phyloP scores from a whole-genome alignment of 2,797 vertebrate species.

The Danionella dracula region DNA sequence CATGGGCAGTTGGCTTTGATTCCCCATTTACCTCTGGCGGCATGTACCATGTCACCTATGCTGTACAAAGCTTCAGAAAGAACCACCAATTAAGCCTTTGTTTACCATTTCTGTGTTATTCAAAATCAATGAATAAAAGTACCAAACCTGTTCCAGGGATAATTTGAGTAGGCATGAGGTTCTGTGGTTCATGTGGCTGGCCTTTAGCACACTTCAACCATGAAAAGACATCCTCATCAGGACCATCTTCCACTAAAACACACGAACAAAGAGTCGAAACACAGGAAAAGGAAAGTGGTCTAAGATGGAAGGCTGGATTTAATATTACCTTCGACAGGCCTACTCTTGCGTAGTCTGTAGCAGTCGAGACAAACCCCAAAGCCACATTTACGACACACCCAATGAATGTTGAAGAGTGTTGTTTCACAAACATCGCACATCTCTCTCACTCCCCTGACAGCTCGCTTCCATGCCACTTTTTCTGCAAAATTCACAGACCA shows the following conservation, averaged over 20 bases:
- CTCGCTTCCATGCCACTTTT: conserved; percentile 98
- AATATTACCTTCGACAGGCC: conserved; percentile 82
- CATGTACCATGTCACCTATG: conserved; percentile 98
- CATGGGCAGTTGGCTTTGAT: conserved; percentile 99
- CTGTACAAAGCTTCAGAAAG: conserved; percentile 85
- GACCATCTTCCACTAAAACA: conserved; percentile 71
- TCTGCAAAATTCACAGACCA: conserved; percentile 62
- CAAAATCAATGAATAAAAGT: neutral
- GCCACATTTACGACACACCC: conserved; percentile 98
- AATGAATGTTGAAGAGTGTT: conserved; percentile 97
- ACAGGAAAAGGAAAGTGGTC: neutral
- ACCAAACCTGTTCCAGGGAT: conserved; percentile 96
- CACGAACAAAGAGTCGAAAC: neutral
- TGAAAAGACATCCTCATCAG: conserved; percentile 94
- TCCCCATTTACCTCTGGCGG: conserved; percentile 96
- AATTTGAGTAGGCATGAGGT: conserved; percentile 98
- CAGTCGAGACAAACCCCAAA: conserved; percentile 98
- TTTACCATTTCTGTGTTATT: neutral
- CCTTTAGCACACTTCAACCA: conserved; percentile 99
- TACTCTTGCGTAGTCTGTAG: conserved; percentile 89
- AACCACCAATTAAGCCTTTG: neutral
- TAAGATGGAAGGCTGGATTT: neutral
- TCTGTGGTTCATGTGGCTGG: conserved; percentile 96
- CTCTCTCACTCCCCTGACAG: conserved; percentile 91
- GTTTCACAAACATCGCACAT: conserved; percentile 99